These are phyloP conservation scores for Mactromeris polynyma DNA, from an alignment of 2,888 invertebrate genomes.

Conservation along the genomic window DNA sequence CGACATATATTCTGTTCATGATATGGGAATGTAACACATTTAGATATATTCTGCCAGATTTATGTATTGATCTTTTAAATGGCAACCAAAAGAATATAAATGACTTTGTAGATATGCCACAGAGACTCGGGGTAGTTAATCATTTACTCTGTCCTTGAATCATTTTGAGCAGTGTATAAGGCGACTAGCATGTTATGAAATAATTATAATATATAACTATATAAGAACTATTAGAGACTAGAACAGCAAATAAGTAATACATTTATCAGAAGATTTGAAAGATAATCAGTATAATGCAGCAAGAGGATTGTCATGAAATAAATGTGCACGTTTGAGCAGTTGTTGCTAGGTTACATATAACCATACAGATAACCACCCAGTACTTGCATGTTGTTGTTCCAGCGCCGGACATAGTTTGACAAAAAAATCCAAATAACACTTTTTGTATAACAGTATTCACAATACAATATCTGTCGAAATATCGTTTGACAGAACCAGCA, in stretches of 20 bases:
- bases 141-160: not conserved
- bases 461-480: not conserved
- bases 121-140: not conserved
- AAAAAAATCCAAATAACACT: not conserved
- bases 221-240: not conserved
- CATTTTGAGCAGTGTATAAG: not conserved
- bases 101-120: not conserved
- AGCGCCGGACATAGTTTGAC: constrained; percentile 6
- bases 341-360: not conserved
- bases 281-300: not conserved
- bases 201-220: not conserved
- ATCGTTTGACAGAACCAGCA: constrained; percentile 33
- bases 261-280: not conserved
- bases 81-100: not conserved
- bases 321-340: constrained; percentile 15
- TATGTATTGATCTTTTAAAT: not conserved
- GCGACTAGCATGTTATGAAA: not conserved
- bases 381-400: not conserved
- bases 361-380: not conserved
- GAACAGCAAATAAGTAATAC: not conserved
- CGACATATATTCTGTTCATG: not conserved
- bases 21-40: not conserved
- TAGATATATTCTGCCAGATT: not conserved
- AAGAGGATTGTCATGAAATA: not conserved
- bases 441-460: constrained; percentile 1